A percentile compares a stretch with the other conserved stretches of the same genome.
Evolutionary conservation across 2,113 vertebrate genomes (phyloP).

Genomic region (Solenodon paradoxus): DNA sequence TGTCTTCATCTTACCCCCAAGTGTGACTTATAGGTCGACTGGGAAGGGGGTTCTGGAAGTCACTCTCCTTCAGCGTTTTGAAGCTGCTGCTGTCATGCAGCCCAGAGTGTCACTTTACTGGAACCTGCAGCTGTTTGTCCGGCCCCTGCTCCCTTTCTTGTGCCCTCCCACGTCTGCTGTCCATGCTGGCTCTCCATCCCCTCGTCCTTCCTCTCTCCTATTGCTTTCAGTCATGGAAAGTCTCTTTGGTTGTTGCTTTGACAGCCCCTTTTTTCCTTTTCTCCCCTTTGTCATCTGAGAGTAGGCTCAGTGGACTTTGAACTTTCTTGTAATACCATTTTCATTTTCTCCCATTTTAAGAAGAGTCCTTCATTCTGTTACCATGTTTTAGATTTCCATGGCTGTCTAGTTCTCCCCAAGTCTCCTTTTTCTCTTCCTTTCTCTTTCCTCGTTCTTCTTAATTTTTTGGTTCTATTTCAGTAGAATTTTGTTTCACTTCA

Average conservation of each 20-base stretch:
- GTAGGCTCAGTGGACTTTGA: too few relatives aligned
- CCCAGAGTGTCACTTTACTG: not conserved
- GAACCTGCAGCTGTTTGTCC: too few relatives aligned
- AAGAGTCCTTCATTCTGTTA: too few relatives aligned
- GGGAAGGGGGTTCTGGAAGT: not conserved
- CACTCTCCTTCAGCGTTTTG: not conserved
- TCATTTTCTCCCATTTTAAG: too few relatives aligned
- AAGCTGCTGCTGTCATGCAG: not conserved
- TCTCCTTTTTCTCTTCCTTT: not conserved
- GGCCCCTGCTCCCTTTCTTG: too few relatives aligned
- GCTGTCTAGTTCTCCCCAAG: not conserved
- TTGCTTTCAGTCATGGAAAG: not conserved
- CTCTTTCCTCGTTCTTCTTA: not conserved
- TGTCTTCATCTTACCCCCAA: not conserved
- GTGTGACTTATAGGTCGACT: not conserved
- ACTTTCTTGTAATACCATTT: too few relatives aligned
- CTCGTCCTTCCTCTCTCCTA: too few relatives aligned
- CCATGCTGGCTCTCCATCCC: fast-evolving
- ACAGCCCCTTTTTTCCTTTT: too few relatives aligned
- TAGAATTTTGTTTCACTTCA: not conserved
- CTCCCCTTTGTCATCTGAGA: too few relatives aligned
- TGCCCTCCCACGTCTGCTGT: too few relatives aligned
- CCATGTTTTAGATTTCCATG: too few relatives aligned
- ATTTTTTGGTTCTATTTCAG: not conserved
- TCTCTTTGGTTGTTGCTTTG: not conserved